Evolutionary conservation across 37 sponge, comb jelly and placozoan genomes (phyloP).

Genomic region (Corticium candelabrum): DNA sequence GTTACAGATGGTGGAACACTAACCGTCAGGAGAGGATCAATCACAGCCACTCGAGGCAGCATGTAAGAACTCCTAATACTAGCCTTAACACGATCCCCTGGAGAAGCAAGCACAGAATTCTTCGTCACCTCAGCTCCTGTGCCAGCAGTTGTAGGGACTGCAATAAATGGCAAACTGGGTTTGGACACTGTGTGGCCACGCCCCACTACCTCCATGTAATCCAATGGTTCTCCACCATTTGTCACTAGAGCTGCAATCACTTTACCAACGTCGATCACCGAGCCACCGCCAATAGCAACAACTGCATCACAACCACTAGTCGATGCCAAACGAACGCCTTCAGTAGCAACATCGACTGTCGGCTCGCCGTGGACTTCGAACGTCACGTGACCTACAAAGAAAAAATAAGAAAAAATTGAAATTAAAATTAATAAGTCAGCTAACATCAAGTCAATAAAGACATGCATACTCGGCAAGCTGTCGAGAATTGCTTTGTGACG

Average conservation of each 20-base stretch:
- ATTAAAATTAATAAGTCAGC: background rate
- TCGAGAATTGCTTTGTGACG: background rate
- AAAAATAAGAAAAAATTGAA: background rate
- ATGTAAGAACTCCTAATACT: background rate
- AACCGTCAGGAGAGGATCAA: background rate
- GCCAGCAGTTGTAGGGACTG: conserved; percentile 8
- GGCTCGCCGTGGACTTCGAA: conserved; percentile 15
- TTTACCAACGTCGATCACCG: conserved; percentile 10
- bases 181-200: background rate
- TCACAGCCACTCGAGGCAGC: background rate
- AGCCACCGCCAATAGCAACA: conserved; percentile 8
- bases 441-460: background rate
- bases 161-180: background rate
- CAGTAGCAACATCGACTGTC: background rate
- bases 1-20: background rate
- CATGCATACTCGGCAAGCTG: background rate
- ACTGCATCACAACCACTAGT: background rate
- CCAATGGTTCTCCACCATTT: conserved; percentile 6
- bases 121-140: conserved; percentile 8
- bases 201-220: conserved; percentile 11
- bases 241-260: conserved; percentile 6
- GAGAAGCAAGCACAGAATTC: background rate
- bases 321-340: background rate
- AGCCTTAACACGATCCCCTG: conserved; percentile 6
- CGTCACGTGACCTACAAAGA: background rate